phyloP scores from a whole-genome alignment of 2,797 vertebrate genomes.

The Craterocephalus amniculus region DNA sequence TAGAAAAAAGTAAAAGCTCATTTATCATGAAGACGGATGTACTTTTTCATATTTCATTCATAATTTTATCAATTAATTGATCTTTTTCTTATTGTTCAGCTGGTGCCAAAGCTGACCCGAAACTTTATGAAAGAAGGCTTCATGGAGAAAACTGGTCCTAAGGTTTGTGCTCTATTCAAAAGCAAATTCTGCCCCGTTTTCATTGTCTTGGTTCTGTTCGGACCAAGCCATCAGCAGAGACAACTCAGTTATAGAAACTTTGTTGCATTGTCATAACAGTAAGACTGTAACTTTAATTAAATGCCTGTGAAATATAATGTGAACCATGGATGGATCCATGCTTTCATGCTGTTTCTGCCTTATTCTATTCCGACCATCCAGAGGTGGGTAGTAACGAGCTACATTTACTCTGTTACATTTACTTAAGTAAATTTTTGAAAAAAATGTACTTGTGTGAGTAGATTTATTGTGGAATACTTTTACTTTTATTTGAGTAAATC shows the following conservation, averaged over 20 bases:
- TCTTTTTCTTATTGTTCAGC: slow-evolving; percentile 68
- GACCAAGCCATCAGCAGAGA: not conserved
- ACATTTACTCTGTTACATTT: too few relatives aligned
- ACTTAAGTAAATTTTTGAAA: too few relatives aligned
- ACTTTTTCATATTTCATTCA: not conserved
- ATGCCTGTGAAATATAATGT: too few relatives aligned
- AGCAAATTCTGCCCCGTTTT: not conserved
- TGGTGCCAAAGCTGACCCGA: slow-evolving; percentile 97
- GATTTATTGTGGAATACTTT: too few relatives aligned
- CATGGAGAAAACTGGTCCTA: slow-evolving; percentile 98
- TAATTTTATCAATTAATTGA: not conserved
- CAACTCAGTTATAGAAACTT: not conserved
- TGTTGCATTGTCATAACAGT: not conserved
- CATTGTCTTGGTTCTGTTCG: not conserved
- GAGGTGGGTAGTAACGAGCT: too few relatives aligned
- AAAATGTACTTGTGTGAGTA: too few relatives aligned
- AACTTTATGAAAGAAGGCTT: slow-evolving; percentile 97
- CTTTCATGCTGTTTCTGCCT: too few relatives aligned
- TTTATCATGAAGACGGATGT: not conserved
- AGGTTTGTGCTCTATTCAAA: slow-evolving; percentile 79
- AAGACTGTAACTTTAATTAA: too few relatives aligned
- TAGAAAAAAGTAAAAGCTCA: too few relatives aligned
- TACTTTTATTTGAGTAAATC: too few relatives aligned
- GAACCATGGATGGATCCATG: too few relatives aligned
- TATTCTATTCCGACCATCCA: too few relatives aligned